Evolutionary conservation across 1,140 invertebrate species (phyloP).

Genomic region (Halyomorpha halys): DNA sequence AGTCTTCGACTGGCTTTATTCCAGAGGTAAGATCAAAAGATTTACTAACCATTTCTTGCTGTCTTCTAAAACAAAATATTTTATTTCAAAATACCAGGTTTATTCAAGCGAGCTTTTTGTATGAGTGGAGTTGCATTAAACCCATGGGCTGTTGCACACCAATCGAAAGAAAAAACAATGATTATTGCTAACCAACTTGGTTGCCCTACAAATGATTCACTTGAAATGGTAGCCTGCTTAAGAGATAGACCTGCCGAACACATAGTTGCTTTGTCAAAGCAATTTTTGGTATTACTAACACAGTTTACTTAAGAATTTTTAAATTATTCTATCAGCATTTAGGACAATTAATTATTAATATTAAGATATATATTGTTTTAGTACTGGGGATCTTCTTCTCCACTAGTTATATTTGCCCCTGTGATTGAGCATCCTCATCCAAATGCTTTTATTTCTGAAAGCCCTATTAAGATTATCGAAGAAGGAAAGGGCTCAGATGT

Average conservation of each 20-base stretch:
- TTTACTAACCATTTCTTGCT: no score
- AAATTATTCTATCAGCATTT: no score
- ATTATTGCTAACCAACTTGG: conserved; percentile 53
- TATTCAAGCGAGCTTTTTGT: neutral
- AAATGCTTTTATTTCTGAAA: neutral
- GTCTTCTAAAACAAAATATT: no score
- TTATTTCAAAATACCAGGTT: neutral
- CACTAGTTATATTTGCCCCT: conserved; percentile 29
- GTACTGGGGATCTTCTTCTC: neutral
- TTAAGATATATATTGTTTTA: no score
- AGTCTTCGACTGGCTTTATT: no score
- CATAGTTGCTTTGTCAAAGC: conserved; percentile 32
- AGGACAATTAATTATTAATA: no score
- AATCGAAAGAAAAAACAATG: conserved; percentile 53
- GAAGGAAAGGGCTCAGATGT: conserved; percentile 22
- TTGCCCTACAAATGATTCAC: conserved; percentile 47
- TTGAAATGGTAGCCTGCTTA: conserved; percentile 58
- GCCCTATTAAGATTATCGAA: neutral
- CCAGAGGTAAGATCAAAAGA: no score
- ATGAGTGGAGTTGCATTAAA: neutral
- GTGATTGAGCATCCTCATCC: neutral
- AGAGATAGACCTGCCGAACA: conserved; percentile 46
- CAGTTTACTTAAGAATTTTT: no score
- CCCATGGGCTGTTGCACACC: conserved; percentile 38
- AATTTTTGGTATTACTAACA: neutral